Base-by-base conservation (phyloP, 2,113 vertebrate species). In the Centropristis striata region DNA sequence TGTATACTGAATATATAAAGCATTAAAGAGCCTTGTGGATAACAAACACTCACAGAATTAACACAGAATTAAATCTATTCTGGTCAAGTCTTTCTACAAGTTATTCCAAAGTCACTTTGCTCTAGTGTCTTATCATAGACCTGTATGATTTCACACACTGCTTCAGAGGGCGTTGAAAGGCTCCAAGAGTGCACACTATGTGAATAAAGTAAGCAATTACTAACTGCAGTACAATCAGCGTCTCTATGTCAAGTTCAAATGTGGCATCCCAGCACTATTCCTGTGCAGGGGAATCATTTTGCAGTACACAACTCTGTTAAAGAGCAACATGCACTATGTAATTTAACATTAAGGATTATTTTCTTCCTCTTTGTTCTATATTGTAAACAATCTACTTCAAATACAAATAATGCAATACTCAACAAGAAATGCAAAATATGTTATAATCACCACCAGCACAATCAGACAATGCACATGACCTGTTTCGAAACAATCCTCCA, bases 101-200 rank as follows among this genome's bases (percentile, higher is more conserved):
- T 42, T 37, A 27, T 59, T 80, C 55, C 10, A 23, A 58, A 41
- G 16, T 47, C 4, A 41, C 77, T 91, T 85, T 76, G n/a, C 55
- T 54, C 46, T 86, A 55, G 82, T 69, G 75, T 80, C 81, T 90
- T 75, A 84, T 76, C 61, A 46, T 14, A 67, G 59, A 84, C 78
- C 85, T 75, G 63, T 47, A 50, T 57, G 21, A 85, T 88, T 87
- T 74, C 37, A 65, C 64, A 75, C 9, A 51, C 51, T 41, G 67
- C 41, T 61, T 68, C 50, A 69, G 37, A 71, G 12, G 23, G 72
- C 47, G 55, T 79, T 69, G 82, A 78, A 70, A 21, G 49, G 18
- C 79, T 84, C 86, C 58, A 41, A 78, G 18, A 11, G n/a, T 47
- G 36, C 9, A 28, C 73, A 67, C 75, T 74, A 44, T 76, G 8